Percentiles rank a stretch among this genome's conserved stretches.
Conservation (phyloP, 2,797 vertebrate species). For the Tarsius wallacei region DNA sequence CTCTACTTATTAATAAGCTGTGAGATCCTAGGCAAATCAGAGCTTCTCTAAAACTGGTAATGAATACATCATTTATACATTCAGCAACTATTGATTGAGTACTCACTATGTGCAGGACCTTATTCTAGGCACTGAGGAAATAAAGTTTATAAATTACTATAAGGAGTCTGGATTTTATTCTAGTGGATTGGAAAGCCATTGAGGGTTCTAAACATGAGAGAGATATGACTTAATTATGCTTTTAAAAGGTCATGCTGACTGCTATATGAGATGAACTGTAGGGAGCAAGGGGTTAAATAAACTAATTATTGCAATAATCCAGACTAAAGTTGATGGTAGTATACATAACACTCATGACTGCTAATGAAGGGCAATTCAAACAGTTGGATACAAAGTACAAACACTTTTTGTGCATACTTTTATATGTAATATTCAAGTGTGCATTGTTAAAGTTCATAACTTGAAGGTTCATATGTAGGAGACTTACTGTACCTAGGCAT, state of each 20-base stretch:
- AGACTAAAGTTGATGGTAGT: not conserved
- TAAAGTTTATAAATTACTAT: not conserved
- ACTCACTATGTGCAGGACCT: not conserved
- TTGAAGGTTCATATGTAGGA: not conserved
- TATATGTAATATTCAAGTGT: no score
- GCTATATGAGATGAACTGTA: not conserved
- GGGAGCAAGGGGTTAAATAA: not conserved
- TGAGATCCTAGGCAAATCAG: not conserved
- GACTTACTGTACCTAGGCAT: not conserved
- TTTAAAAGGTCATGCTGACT: constrained; percentile 24
- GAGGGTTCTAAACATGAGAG: constrained; percentile 53
- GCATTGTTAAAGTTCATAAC: not conserved
- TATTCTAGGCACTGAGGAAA: not conserved
- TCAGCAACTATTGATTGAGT: constrained; percentile 32
- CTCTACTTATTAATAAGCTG: constrained; percentile 12
- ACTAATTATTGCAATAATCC: not conserved
- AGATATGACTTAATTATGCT: not conserved
- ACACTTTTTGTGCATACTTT: not conserved
- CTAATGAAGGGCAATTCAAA: constrained; percentile 24
- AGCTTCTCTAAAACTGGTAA: not conserved
- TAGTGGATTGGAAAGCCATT: not conserved
- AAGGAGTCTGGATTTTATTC: not conserved
- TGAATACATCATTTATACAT: not conserved
- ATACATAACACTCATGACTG: not conserved
- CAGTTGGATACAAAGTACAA: constrained; percentile 40